Conservation (phyloP, 2,888 invertebrate genomes). For the Torymus texanus region DNA sequence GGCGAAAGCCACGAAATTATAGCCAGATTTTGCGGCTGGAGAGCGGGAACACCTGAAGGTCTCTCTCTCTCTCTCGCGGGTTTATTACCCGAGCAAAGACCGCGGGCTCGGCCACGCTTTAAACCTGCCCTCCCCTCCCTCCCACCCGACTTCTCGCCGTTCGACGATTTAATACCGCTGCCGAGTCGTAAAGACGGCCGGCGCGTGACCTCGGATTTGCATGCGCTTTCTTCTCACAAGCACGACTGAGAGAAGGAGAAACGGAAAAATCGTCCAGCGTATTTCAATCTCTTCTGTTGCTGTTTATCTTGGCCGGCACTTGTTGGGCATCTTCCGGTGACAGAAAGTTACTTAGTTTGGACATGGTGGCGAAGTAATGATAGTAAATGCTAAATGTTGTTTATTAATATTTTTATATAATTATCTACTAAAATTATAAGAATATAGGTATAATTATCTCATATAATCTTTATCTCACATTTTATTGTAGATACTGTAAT, state of each 20-base stretch:
- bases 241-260: background rate
- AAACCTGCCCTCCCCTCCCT: slow-evolving; percentile 13
- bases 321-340: too few relatives aligned
- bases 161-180: slow-evolving; percentile 50
- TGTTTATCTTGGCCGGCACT: slow-evolving; percentile 21
- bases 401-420: too few relatives aligned
- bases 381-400: too few relatives aligned
- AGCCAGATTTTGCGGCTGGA: slow-evolving; percentile 46
- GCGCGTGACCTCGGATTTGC: slow-evolving; percentile 47
- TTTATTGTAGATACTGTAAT: too few relatives aligned
- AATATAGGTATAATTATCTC: too few relatives aligned
- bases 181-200: slow-evolving; percentile 39
- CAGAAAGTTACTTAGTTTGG: too few relatives aligned
- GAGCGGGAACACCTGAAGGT: slow-evolving; percentile 11
- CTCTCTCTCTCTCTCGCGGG: background rate
- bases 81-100: slow-evolving; percentile 52
- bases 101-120: background rate
- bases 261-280: slow-evolving; percentile 12
- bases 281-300: slow-evolving; percentile 29
- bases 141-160: slow-evolving; percentile 37
- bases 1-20: slow-evolving; percentile 53
- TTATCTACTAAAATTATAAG: too few relatives aligned
- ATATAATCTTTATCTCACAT: too few relatives aligned
- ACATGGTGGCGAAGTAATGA: too few relatives aligned
- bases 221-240: slow-evolving; percentile 27